A percentile compares a stretch with the other conserved stretches of the same genome.
Evolutionary conservation across 2,888 invertebrate genomes (phyloP).

Genomic region (Cosmopolites sordidus): DNA sequence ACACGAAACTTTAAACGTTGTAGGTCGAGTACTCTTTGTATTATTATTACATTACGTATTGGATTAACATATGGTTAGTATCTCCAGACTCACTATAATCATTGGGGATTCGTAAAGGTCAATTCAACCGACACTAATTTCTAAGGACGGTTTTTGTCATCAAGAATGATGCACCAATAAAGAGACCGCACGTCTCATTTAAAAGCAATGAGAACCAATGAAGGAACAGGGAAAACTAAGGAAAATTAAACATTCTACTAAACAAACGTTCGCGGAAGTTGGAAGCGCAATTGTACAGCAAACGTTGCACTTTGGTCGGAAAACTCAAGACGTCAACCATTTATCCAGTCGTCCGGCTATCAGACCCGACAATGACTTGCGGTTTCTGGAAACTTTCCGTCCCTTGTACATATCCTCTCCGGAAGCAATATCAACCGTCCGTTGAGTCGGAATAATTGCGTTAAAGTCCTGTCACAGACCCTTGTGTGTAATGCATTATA

Average conservation of each 20-base stretch:
- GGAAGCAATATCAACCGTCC: conserved; percentile 26
- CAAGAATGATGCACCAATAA: conserved; percentile 12
- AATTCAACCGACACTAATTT: neutral
- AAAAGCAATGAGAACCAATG: conserved; percentile 3
- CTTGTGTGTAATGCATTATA: conserved; percentile 24
- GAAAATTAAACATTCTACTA: conserved; percentile 14
- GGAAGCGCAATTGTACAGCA: conserved; percentile 18
- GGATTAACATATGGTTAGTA: too few relatives aligned
- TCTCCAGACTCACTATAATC: too few relatives aligned
- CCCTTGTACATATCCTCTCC: conserved; percentile 26
- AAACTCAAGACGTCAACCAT: conserved; percentile 26
- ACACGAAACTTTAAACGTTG: too few relatives aligned
- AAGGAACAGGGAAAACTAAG: conserved; percentile 16
- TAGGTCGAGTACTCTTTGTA: too few relatives aligned
- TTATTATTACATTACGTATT: too few relatives aligned
- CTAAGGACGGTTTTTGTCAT: neutral
- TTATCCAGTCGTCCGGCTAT: conserved; percentile 20
- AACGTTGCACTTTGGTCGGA: conserved; percentile 22
- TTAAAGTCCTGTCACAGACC: conserved; percentile 17
- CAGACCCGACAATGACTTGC: conserved; percentile 26
- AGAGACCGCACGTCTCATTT: conserved; percentile 15
- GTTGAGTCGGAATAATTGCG: conserved; percentile 26
- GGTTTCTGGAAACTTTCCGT: conserved; percentile 25
- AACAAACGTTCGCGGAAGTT: conserved; percentile 16
- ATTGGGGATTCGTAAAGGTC: too few relatives aligned